These are phyloP conservation scores for Actenoides hombroni DNA, from an alignment of 2,113 vertebrate genomes.

Conservation along the genomic window DNA sequence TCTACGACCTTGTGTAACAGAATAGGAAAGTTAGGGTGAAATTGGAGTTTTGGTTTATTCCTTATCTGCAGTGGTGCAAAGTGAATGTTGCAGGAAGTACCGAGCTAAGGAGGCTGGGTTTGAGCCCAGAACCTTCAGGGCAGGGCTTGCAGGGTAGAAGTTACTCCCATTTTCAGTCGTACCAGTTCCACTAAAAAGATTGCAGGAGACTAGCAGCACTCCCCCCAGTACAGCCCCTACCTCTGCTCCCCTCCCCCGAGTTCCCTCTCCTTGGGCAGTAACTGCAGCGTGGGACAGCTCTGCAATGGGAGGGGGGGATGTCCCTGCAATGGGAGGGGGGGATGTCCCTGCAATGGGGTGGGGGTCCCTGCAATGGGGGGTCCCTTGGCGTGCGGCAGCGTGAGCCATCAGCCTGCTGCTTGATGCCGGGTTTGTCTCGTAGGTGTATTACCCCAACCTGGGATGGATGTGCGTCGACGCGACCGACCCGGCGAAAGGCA, in stretches of 20 bases:
- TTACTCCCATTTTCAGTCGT: fast-evolving
- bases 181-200: neutral
- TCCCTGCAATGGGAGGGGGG: no score
- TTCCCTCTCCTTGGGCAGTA: neutral
- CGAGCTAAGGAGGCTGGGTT: neutral
- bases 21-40: neutral
- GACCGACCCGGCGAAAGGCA: constrained; percentile 89
- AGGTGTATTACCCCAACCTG: constrained; percentile 90
- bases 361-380: no score
- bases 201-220: fast-evolving
- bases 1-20: neutral
- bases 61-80: neutral
- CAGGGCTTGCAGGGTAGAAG: neutral
- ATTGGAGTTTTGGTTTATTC: neutral
- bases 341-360: no score
- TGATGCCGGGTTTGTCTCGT: neutral
- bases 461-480: constrained; percentile 97
- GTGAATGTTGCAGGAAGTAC: neutral
- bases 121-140: neutral
- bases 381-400: fast-evolving
- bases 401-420: neutral
- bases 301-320: no score
- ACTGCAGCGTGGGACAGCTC: fast-evolving
- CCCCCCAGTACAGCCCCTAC: neutral
- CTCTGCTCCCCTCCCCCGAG: neutral